Base-by-base conservation (phyloP, 2,888 invertebrate genomes). In the Ellobium chinense region DNA sequence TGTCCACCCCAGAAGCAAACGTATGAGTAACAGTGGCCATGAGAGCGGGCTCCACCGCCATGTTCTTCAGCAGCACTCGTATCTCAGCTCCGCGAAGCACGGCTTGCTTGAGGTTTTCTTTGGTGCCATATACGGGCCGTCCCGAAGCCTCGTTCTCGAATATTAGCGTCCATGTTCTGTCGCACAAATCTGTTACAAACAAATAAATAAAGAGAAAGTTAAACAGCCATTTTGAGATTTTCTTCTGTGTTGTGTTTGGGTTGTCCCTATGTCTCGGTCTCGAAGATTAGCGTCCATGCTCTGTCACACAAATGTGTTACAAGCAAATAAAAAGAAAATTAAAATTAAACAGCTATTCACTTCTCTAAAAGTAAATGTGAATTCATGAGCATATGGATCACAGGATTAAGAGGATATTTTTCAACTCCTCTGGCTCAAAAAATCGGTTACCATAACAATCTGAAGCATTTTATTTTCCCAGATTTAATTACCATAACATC, bases 21-120 rank as follows among this genome's bases (percentile, higher is more conserved):
- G 74, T 69, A 60, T 83, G 83, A 12, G 80, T 83, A 18, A 68
- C 68, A 12, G 80, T 83, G n/a, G 62, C 68, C 34, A 74, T 39
- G 7, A 56, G 62, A 2, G 78, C 56, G 0, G 83, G 80, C 36
- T 83, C 83, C 21, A 83, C 34, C 31, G 54, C 58, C 37, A 81
- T 46, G 75, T 83, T 80, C 29, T 83, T 72, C 24, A 83, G 34
- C 34, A 83, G 69, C 27, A 83, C 78, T 7, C 83, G 77, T 31
- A 83, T 78, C 63, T 80, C 72, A 14, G 83, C 83, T 27, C 83
- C 83, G 7, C 83, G 68, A 27, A 83, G 81, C 29, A 83, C 80
- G 24, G 83, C 83, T n/a, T 62, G 69, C 58, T 83, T 83, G 9
- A 83, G 78, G 60, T 80, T 80, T 14, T 68, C 66, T 36, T 83